Base-by-base conservation (phyloP, 2,888 invertebrate genomes). In the Allolobophora icterica region DNA sequence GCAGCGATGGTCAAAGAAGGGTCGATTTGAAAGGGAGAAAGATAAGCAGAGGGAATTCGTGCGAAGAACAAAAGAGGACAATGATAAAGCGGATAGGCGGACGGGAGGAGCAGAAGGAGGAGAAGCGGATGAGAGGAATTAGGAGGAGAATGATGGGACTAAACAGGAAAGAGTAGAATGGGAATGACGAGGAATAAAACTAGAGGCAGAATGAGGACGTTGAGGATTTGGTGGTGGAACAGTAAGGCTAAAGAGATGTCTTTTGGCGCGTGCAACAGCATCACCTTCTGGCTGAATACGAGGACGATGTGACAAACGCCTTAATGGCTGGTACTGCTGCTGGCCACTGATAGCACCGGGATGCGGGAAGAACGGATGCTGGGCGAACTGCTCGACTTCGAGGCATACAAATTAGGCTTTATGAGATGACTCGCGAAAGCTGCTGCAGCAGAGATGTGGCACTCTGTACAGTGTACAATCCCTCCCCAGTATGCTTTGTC, bases 131-230 rank as follows among this genome's bases (percentile, higher is more conserved):
- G 8, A 24, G 52, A 52, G 11, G 52, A 52, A 24, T 5, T 24
- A 24, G 21, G 21, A 52, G 21, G 24, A 52, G 52, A 52, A 52
- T 42, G 42, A n/a, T n/a, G n/a, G n/a, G n/a, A n/a, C n/a, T n/a
- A n/a, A n/a, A n/a, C n/a, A 38, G 84, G 87, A 90, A 35, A 40
- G 91, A 90, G 58, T 21, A 90, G 52, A 71, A 71, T 3, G 71
- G n/a, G 71, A 24, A 21, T 24, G 71, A 71, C 8, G 30, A 17
- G 8, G 71, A 71, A 19, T 2, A 52, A 1, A 13, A 17, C 30
- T 11, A 71, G 21, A 24, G 6, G 24, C 24, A 24, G 5, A 24
- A 52, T 1, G 19, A 45, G 45, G 45, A 45, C 0, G 8, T n/a
- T 5, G n/a, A n/a, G n/a, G 71, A n/a, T n/a, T 6, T 11, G 71